A percentile compares a stretch with the other conserved stretches of the same genome.
These are phyloP conservation scores for Phodopus roborovskii DNA, from an alignment of 2,113 vertebrate genomes.

Conservation along the genomic window DNA sequence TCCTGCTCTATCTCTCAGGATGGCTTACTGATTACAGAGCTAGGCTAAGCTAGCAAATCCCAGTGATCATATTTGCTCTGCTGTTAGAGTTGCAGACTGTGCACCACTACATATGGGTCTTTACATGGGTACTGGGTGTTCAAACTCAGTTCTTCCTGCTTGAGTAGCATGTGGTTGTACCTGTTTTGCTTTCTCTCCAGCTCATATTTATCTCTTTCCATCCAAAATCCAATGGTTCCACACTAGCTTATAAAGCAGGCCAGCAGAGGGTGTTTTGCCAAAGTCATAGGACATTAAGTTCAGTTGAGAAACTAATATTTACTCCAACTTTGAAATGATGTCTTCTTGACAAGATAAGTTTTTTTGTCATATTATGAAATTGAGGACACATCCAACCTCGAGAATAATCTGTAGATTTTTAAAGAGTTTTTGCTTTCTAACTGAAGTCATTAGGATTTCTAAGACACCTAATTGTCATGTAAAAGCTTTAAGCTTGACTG, in stretches of 20 bases:
- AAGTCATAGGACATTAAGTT: background rate
- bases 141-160: background rate
- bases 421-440: conserved; percentile 46
- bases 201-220: background rate
- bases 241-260: background rate
- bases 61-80: background rate
- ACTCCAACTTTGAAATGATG: background rate
- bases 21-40: background rate
- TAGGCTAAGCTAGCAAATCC: background rate
- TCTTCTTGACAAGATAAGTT: conserved; percentile 20
- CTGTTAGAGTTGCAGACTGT: too few relatives aligned
- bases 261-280: background rate
- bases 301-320: background rate
- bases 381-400: background rate
- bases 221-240: background rate
- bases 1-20: background rate
- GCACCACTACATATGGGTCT: background rate
- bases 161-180: background rate
- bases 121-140: background rate
- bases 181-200: background rate
- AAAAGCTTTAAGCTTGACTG: conserved; percentile 59
- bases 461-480: conserved; percentile 40
- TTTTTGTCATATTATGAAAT: conserved; percentile 37
- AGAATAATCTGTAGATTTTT: background rate
- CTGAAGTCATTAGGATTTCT: conserved; percentile 46